Conservation (phyloP, 2,888 invertebrate species). For the Campoplex capitator region DNA sequence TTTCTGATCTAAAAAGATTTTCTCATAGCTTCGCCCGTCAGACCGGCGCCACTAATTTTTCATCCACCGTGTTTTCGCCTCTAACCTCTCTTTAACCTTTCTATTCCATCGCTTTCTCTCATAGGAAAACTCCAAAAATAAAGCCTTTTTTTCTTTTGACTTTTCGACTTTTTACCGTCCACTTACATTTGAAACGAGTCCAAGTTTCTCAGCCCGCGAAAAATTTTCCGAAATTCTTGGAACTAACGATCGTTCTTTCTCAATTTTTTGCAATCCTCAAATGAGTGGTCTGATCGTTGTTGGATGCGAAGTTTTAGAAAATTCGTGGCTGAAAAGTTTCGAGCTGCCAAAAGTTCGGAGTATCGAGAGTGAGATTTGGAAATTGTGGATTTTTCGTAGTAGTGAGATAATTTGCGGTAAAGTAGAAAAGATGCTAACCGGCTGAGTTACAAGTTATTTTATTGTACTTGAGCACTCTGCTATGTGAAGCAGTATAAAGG, state of each 20-base stretch:
- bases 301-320: constrained; percentile 5
- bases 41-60: constrained; percentile 67
- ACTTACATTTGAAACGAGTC: constrained; percentile 56
- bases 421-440: constrained; percentile 64
- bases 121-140: constrained; percentile 3
- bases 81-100: constrained; percentile 24
- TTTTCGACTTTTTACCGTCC: constrained; percentile 24
- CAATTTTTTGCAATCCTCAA: not conserved
- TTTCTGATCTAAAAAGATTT: constrained; percentile 25
- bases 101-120: constrained; percentile 40
- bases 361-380: constrained; percentile 60
- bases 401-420: constrained; percentile 80
- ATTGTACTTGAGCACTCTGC: constrained; percentile 29
- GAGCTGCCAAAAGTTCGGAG: constrained; percentile 44
- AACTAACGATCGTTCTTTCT: not conserved
- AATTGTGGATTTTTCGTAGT: constrained; percentile 64
- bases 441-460: constrained; percentile 54
- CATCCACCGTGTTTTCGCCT: constrained; percentile 17
- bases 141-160: constrained; percentile 28
- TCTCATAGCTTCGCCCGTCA: constrained; percentile 44
- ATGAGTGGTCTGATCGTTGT: not conserved
- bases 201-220: constrained; percentile 50
- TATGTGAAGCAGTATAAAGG: constrained; percentile 59
- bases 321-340: constrained; percentile 31
- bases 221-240: constrained; percentile 24